Evolutionary conservation across 2,797 vertebrate genomes (phyloP).

Genomic region (Linurgus olivaceus): DNA sequence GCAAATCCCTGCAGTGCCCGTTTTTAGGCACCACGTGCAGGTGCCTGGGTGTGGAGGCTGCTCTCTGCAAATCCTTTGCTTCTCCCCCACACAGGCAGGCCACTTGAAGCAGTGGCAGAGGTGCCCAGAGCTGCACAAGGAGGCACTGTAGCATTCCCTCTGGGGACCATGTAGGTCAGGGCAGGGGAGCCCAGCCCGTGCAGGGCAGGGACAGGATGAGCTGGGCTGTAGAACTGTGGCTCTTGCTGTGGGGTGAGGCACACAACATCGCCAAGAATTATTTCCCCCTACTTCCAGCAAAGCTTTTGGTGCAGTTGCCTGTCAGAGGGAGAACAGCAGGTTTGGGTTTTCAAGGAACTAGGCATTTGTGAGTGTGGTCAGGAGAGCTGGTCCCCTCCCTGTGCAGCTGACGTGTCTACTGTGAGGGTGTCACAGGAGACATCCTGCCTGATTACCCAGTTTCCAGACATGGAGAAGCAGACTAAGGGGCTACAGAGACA

Average conservation of each 20-base stretch:
- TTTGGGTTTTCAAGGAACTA: neutral
- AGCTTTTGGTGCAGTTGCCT: neutral
- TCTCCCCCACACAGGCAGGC: neutral
- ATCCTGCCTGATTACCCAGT: rapidly evolving
- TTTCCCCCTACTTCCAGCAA: neutral
- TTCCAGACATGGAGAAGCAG: neutral
- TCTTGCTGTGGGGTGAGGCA: neutral
- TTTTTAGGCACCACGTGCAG: neutral
- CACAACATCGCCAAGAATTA: rapidly evolving
- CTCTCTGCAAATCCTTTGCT: neutral
- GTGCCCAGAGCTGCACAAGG: neutral
- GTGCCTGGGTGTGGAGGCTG: neutral
- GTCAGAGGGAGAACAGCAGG: neutral
- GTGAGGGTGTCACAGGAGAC: neutral
- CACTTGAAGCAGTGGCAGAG: neutral
- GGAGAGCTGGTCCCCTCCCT: neutral
- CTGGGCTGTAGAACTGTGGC: rapidly evolving
- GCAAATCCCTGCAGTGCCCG: neutral
- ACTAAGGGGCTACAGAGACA: neutral
- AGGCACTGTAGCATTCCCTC: neutral
- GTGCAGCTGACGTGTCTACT: neutral
- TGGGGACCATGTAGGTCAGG: rapidly evolving
- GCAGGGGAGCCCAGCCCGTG: neutral
- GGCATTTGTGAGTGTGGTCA: neutral
- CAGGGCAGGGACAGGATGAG: rapidly evolving